Conservation (phyloP, 2,888 invertebrate genomes). For the Girardia tigrina region DNA sequence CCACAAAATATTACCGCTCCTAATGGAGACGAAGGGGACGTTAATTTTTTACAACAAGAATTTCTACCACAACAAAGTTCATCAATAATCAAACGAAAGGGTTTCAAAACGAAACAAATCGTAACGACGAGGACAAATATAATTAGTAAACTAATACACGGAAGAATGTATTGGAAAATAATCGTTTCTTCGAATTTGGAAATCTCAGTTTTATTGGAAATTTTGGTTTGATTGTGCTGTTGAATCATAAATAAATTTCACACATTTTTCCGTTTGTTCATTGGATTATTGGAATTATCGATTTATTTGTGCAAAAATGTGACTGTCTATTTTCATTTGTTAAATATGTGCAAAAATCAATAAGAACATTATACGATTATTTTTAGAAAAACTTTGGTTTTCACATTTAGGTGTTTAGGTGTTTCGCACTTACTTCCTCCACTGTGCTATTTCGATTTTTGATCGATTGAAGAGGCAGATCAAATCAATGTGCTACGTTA, state of each 20-base stretch:
- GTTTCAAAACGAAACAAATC: background rate
- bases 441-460: too few species aligned
- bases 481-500: background rate
- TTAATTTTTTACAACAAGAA: background rate
- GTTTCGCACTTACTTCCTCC: too few species aligned
- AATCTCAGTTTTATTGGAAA: background rate
- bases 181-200: background rate
- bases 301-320: slow-evolving; percentile 7
- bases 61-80: background rate
- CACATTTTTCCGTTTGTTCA: background rate
- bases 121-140: background rate
- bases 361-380: background rate
- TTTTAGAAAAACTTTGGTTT: too few species aligned
- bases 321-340: background rate
- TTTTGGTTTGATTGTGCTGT: background rate
- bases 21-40: background rate
- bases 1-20: slow-evolving; percentile 10
- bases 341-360: background rate
- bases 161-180: background rate
- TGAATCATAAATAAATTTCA: slow-evolving; percentile 1
- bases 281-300: background rate
- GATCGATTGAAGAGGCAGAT: too few species aligned
- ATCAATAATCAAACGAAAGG: background rate
- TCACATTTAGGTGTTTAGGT: too few species aligned
- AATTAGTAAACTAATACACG: background rate